phyloP scores from a whole-genome alignment of 2,797 vertebrate species.

The Nannoperca australis region DNA sequence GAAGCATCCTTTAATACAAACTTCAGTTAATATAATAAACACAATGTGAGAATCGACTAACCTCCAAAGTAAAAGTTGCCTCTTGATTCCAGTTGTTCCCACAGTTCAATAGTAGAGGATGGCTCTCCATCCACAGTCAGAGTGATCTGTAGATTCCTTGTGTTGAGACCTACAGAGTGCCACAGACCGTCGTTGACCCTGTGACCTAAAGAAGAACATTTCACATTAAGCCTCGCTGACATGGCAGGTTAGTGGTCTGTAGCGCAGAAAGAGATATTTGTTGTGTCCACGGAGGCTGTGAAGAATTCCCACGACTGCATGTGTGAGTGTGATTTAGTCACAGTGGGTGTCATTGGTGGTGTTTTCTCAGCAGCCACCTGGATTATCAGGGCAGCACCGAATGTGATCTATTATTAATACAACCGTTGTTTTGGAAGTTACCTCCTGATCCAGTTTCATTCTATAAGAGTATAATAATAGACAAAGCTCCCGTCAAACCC shows the following conservation, averaged over 20 bases:
- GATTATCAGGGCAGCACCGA: background rate
- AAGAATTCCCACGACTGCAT: background rate
- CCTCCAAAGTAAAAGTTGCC: conserved; percentile 94
- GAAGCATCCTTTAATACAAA: background rate
- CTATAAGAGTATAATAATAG: conserved; percentile 11
- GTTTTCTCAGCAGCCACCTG: background rate
- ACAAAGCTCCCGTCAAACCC: conserved; percentile 2
- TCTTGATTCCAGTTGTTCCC: conserved; percentile 87
- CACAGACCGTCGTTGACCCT: conserved; percentile 93
- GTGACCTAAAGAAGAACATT: conserved; percentile 82
- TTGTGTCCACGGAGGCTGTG: background rate
- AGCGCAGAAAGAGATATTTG: background rate
- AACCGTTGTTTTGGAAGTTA: conserved; percentile 11
- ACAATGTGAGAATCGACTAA: conserved; percentile 60
- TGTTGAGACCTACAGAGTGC: conserved; percentile 91
- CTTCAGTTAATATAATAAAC: background rate
- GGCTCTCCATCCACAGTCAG: conserved; percentile 89
- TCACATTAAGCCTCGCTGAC: background rate
- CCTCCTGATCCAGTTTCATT: conserved; percentile 9
- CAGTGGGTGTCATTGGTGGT: background rate
- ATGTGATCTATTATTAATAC: background rate
- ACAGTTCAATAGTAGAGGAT: conserved; percentile 84
- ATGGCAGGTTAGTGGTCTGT: conserved; percentile 1
- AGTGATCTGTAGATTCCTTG: conserved; percentile 87
- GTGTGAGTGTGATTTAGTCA: background rate